These are phyloP conservation scores for Heliconius eleuchia DNA, from an alignment of 1,140 invertebrate genomes.

Conservation along the genomic window DNA sequence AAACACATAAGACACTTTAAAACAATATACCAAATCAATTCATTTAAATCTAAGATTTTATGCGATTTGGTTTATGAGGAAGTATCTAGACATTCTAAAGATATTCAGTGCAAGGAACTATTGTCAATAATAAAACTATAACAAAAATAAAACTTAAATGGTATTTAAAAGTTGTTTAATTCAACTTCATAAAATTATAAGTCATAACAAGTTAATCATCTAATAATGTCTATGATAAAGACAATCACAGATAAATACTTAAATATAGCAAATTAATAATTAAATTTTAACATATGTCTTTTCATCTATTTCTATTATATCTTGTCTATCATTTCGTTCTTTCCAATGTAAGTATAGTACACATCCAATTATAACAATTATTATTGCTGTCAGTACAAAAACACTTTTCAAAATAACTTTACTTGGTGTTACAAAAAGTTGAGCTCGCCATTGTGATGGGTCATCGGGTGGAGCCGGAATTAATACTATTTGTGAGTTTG, in stretches of 20 bases:
- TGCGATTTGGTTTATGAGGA: neutral
- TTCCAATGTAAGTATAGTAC: slow-evolving; percentile 95
- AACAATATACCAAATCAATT: slow-evolving; percentile 1
- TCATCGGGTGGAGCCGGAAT: slow-evolving; percentile 92
- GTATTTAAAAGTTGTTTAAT: slow-evolving; percentile 2
- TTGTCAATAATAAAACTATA: neutral
- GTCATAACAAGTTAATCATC: neutral
- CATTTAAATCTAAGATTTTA: neutral
- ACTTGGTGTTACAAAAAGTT: slow-evolving; percentile 97
- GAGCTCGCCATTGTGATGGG: slow-evolving; percentile 93
- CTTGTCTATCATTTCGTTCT: slow-evolving; percentile 96
- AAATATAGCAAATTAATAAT: neutral
- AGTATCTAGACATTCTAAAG: neutral
- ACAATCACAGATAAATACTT: slow-evolving; percentile 4
- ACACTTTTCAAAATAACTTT: slow-evolving; percentile 96
- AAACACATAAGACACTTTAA: no score
- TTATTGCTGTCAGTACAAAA: slow-evolving; percentile 92
- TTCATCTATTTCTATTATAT: slow-evolving; percentile 85
- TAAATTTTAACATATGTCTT: slow-evolving; percentile 74
- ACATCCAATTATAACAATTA: slow-evolving; percentile 91
- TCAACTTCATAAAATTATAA: slow-evolving; percentile 13
- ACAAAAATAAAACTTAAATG: neutral
- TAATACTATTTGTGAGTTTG: slow-evolving; percentile 98
- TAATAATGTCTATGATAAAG: neutral
- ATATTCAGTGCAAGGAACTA: neutral